phyloP scores from a whole-genome alignment of 2,888 invertebrate genomes.

The Tortrix viridana region DNA sequence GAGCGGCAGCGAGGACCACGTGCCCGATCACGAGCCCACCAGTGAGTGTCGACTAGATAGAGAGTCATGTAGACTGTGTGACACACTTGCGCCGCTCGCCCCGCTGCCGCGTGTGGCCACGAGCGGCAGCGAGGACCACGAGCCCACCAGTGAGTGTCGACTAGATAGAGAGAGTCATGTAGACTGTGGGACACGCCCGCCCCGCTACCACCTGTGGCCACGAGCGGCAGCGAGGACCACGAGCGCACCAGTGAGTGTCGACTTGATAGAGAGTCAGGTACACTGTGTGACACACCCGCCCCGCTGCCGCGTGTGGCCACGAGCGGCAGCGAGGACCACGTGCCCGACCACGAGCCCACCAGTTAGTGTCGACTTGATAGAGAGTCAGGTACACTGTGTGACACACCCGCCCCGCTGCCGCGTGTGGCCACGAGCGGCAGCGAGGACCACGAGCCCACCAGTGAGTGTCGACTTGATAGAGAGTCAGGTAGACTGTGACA shows the following conservation, averaged over 20 bases:
- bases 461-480: slow-evolving; percentile 23
- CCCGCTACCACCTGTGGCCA: slow-evolving; percentile 29
- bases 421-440: slow-evolving; percentile 32
- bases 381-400: no score
- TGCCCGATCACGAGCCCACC: slow-evolving; percentile 28
- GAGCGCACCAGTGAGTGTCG: slow-evolving; percentile 24
- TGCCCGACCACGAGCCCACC: slow-evolving; percentile 27
- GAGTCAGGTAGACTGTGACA: no score
- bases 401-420: slow-evolving; percentile 44
- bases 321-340: slow-evolving; percentile 38
- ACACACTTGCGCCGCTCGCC: slow-evolving; percentile 50
- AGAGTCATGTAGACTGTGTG: no score
- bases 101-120: slow-evolving; percentile 31
- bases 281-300: no score
- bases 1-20: slow-evolving; percentile 38
- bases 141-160: slow-evolving; percentile 27
- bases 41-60: slow-evolving; percentile 23
- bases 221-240: slow-evolving; percentile 37
- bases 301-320: slow-evolving; percentile 30
- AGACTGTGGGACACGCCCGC: no score
- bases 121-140: slow-evolving; percentile 38
- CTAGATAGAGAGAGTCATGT: no score
- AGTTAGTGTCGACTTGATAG: slow-evolving; percentile 19
- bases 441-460: slow-evolving; percentile 34
- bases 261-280: no score